These are phyloP conservation scores for Cyprinodon diabolis DNA, from an alignment of 2,797 vertebrate genomes.

Conservation along the genomic window DNA sequence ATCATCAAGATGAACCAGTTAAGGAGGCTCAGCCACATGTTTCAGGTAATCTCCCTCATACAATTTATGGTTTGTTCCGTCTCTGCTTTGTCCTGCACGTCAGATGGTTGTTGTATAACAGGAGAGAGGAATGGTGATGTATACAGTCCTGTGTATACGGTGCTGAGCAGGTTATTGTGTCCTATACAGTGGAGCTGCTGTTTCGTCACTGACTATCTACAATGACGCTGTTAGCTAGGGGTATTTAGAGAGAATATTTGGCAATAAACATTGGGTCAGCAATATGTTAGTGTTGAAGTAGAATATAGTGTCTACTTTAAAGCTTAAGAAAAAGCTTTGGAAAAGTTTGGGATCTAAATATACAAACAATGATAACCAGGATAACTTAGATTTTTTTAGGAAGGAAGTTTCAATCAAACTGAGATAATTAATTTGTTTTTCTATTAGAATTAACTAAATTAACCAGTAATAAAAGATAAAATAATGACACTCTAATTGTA, in stretches of 20 bases:
- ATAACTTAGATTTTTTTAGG: too few species aligned
- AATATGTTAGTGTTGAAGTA: background rate
- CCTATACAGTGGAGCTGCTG: background rate
- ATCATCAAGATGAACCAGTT: background rate
- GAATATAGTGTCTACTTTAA: too few species aligned
- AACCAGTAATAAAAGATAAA: too few species aligned
- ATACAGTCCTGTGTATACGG: background rate
- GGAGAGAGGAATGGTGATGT: background rate
- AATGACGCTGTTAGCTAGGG: background rate
- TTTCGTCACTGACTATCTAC: background rate
- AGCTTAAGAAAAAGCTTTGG: too few species aligned
- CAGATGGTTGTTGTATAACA: background rate
- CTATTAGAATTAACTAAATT: too few species aligned
- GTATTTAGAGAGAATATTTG: conserved; percentile 31
- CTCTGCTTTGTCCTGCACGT: background rate
- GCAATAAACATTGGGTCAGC: conserved; percentile 37
- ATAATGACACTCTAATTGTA: too few species aligned
- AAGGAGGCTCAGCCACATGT: background rate
- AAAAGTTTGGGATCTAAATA: background rate
- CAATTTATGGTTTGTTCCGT: conserved; percentile 20
- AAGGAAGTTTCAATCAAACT: too few species aligned
- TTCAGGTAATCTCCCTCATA: background rate
- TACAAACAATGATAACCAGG: background rate
- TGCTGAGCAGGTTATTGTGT: background rate
- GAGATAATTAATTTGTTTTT: too few species aligned